These are phyloP conservation scores for Acanthosoma haemorrhoidale DNA, from an alignment of 2,888 invertebrate species.

Conservation along the genomic window DNA sequence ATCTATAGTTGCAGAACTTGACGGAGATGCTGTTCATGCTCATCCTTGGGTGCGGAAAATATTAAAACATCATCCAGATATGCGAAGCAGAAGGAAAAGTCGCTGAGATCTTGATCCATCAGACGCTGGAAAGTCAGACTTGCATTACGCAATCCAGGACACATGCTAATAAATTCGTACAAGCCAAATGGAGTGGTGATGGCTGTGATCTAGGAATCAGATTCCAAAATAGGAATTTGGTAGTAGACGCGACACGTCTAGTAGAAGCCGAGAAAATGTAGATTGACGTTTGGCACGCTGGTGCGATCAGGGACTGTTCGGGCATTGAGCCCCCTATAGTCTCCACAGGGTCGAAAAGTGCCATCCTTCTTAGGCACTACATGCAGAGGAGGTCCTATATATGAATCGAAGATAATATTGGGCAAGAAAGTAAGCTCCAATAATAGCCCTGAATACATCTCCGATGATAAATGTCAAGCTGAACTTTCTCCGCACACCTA, in stretches of 20 bases:
- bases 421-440: slow-evolving; percentile 21
- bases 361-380: slow-evolving; percentile 40
- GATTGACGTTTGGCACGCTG: slow-evolving; percentile 40
- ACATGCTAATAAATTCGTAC: slow-evolving; percentile 16
- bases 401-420: slow-evolving; percentile 25
- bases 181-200: slow-evolving; percentile 42
- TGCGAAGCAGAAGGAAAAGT: neutral
- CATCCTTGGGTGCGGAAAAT: neutral
- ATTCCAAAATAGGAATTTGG: slow-evolving; percentile 40
- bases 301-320: slow-evolving; percentile 41
- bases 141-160: neutral
- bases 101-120: neutral
- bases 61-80: neutral
- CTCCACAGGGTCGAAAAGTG: slow-evolving; percentile 42
- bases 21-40: neutral
- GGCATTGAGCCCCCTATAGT: slow-evolving; percentile 42
- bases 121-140: neutral
- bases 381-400: slow-evolving; percentile 40
- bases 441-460: neutral
- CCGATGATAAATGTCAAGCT: slow-evolving; percentile 1
- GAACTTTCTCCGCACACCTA: slow-evolving; percentile 7
- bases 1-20: neutral
- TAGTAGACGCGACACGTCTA: slow-evolving; percentile 39
- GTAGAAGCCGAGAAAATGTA: slow-evolving; percentile 35
- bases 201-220: slow-evolving; percentile 42